Evolutionary conservation across 2,888 invertebrate genomes (phyloP).

Genomic region (Temnothorax rugatulus): DNA sequence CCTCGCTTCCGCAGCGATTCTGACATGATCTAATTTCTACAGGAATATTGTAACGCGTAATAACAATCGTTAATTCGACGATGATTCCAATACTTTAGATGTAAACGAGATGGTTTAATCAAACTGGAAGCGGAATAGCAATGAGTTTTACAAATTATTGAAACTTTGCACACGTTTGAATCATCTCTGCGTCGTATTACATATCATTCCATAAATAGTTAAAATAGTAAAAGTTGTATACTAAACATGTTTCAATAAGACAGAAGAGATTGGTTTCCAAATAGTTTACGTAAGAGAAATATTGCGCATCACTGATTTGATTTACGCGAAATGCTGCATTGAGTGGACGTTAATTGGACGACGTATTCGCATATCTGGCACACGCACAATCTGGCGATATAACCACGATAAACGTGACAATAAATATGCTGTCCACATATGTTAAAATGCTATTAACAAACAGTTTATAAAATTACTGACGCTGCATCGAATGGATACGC

Average conservation of each 20-base stretch:
- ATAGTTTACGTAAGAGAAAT: slow-evolving; percentile 8
- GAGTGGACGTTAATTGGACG: slow-evolving; percentile 26
- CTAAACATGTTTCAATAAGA: neutral
- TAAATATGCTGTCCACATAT: neutral
- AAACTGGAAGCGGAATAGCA: neutral
- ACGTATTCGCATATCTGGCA: slow-evolving; percentile 18
- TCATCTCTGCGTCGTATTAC: neutral
- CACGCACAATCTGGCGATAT: neutral
- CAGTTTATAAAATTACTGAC: slow-evolving; percentile 24
- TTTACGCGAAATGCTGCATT: slow-evolving; percentile 11
- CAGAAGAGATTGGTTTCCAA: neutral
- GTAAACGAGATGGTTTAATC: neutral
- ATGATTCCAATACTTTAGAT: neutral
- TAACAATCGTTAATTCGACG: neutral
- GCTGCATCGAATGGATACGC: neutral
- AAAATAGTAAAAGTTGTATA: neutral
- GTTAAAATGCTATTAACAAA: slow-evolving; percentile 29
- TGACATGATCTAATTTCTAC: slow-evolving; percentile 4
- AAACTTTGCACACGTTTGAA: neutral
- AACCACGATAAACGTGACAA: slow-evolving; percentile 30
- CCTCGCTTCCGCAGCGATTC: slow-evolving; percentile 32
- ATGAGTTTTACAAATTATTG: neutral
- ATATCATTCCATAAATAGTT: neutral
- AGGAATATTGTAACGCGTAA: neutral
- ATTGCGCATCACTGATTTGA: slow-evolving; percentile 1